Base-by-base conservation (phyloP, 2,113 vertebrate genomes). In the Vanacampus margaritifer region DNA sequence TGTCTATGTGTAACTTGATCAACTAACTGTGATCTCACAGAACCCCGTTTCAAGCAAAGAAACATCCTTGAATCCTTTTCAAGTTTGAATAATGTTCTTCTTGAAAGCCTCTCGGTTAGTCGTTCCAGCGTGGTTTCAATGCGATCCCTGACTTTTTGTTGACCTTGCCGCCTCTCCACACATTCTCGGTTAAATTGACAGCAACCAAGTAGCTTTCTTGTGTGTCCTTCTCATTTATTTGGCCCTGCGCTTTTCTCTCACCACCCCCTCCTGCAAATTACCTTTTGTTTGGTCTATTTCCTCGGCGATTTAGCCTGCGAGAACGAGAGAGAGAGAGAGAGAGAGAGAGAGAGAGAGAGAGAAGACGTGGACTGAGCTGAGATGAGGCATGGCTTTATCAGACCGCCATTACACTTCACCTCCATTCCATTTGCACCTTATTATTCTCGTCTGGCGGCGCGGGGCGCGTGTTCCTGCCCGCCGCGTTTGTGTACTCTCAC, bases 371-470 rank as follows among this genome's bases (percentile, higher is more conserved):
- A 79, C 85, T 85, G 89, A 86, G 86, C 89, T 78, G 76, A 89
- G 87, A 89, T 88, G 87, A 89, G 79, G 80, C 87, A 84, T 85
- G 85, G 84, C 84, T 89, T 88, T 85, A 89, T 88, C 85, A 87
- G 78, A 82, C 78, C 82, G 89, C 90, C 90, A 89, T 92, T 91
- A 92, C 88, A 84, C 91, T 91, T 91, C 89, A 92, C 92, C 90
- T 91, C 89, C 87, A 89, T 94, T 93, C 94, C 90, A 93, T 95
- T 94, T 92, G 89, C 93, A 93, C 92, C 80, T 90, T 92, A 92
- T 90, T 93, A 92, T 93, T 91, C 90, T 84, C 84, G 82, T 87
- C 84, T 82, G 81, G 51, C 74, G 35, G 43, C 26, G 75, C 80
- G 76, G 54, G 76, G n/a, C 54, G 54, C 71, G 81, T 57, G 79